These are phyloP conservation scores for Anguilla anguilla DNA, from an alignment of 2,797 vertebrate species.

Conservation along the genomic window DNA sequence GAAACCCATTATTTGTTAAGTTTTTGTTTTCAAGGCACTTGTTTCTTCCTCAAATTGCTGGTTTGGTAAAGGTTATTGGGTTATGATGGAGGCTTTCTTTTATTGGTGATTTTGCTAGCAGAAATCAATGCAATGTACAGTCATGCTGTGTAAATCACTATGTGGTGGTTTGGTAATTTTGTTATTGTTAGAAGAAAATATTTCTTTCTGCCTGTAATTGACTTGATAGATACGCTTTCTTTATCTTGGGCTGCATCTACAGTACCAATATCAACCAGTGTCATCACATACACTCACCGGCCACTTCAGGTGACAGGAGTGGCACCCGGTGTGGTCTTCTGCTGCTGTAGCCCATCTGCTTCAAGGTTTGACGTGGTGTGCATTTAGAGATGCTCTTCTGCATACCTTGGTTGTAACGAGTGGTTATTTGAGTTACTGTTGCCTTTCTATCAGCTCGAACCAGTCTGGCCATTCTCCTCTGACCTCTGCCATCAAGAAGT, in stretches of 20 bases:
- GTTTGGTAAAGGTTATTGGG: background rate
- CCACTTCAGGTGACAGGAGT: too few relatives aligned
- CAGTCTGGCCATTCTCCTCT: too few relatives aligned
- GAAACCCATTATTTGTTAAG: background rate
- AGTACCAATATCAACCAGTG: background rate
- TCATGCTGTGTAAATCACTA: background rate
- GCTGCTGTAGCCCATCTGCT: too few relatives aligned
- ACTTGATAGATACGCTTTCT: background rate
- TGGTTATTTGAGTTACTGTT: too few relatives aligned
- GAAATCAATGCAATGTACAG: slow-evolving; percentile 23
- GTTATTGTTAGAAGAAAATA: background rate
- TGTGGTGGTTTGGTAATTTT: background rate
- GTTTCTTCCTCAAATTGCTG: background rate
- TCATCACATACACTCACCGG: background rate
- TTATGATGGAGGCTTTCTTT: background rate
- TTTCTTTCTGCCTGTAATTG: background rate
- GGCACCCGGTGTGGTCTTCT: too few relatives aligned
- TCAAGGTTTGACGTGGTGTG: too few relatives aligned
- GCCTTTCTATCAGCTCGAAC: too few relatives aligned
- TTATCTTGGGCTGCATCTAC: background rate
- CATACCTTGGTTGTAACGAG: too few relatives aligned
- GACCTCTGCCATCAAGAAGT: too few relatives aligned
- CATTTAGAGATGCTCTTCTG: too few relatives aligned
- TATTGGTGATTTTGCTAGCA: background rate
- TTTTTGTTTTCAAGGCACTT: background rate